These are phyloP conservation scores for Neogobius melanostomus DNA, from an alignment of 2,113 vertebrate species.

Conservation along the genomic window DNA sequence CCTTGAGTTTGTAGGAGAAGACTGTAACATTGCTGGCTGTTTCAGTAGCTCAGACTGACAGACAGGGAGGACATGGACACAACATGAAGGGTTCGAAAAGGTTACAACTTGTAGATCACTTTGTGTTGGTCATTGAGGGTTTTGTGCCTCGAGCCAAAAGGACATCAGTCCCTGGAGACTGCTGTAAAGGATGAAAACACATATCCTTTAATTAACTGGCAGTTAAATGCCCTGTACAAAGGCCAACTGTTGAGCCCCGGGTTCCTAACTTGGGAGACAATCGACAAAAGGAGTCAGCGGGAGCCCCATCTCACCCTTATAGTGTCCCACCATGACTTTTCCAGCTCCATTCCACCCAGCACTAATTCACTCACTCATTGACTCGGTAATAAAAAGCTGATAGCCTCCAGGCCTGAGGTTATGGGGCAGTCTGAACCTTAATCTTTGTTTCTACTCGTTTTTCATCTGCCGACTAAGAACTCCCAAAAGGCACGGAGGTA, in stretches of 20 bases:
- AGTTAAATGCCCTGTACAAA: constrained; percentile 70
- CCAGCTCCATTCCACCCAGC: constrained; percentile 43
- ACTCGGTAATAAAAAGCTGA: constrained; percentile 61
- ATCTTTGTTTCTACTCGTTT: constrained; percentile 32
- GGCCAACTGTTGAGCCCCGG: constrained; percentile 55
- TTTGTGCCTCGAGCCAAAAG: constrained; percentile 30
- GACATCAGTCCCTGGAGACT: constrained; percentile 24
- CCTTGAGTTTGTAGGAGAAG: not conserved
- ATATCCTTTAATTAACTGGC: constrained; percentile 66
- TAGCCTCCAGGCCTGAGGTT: constrained; percentile 53
- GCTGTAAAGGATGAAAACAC: constrained; percentile 34
- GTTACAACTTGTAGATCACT: constrained; percentile 2
- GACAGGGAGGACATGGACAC: constrained; percentile 1
- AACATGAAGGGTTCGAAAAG: constrained; percentile 24
- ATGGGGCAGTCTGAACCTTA: constrained; percentile 46
- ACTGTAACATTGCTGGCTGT: too few relatives aligned
- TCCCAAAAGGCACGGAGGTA: constrained; percentile 50
- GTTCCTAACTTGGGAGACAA: constrained; percentile 61
- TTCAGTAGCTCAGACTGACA: not conserved
- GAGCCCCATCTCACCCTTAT: constrained; percentile 63
- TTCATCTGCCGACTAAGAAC: constrained; percentile 49
- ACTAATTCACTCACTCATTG: constrained; percentile 61
- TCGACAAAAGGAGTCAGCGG: constrained; percentile 64
- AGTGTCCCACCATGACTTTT: constrained; percentile 50
- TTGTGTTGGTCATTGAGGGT: constrained; percentile 20